phyloP scores from a whole-genome alignment of 2,113 vertebrate genomes.

The Xyliphius kryptos region DNA sequence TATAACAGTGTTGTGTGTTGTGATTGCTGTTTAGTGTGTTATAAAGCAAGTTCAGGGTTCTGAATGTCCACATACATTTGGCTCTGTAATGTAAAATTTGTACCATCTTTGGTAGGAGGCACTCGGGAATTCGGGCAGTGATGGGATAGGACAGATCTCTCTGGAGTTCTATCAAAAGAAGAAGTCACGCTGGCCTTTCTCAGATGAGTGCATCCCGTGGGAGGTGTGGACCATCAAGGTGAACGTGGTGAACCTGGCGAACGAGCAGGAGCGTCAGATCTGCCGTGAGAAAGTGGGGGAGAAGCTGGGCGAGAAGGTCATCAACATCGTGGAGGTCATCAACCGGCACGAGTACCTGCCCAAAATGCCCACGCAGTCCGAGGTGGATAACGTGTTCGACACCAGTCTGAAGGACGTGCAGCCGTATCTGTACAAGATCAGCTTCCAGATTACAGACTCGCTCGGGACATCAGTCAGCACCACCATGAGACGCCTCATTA shows the following conservation, averaged over 20 bases:
- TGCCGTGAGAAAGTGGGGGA: slow-evolving; percentile 96
- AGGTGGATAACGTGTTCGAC: slow-evolving; percentile 97
- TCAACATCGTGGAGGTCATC: slow-evolving; percentile 96
- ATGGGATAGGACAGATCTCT: slow-evolving; percentile 92
- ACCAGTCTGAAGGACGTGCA: slow-evolving; percentile 92
- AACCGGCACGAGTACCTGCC: slow-evolving; percentile 95
- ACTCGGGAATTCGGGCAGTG: slow-evolving; percentile 77
- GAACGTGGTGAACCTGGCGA: slow-evolving; percentile 88
- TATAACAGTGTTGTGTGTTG: too few species aligned
- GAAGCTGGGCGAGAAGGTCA: slow-evolving; percentile 95
- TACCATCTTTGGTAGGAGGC: slow-evolving; percentile 69
- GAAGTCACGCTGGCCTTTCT: slow-evolving; percentile 96
- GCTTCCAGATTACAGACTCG: slow-evolving; percentile 90
- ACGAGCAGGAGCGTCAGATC: slow-evolving; percentile 95
- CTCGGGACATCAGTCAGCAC: slow-evolving; percentile 93
- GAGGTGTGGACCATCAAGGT: slow-evolving; percentile 98
- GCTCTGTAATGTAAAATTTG: too few species aligned
- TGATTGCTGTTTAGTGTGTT: background rate
- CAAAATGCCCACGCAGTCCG: slow-evolving; percentile 97
- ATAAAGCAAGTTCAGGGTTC: too few species aligned
- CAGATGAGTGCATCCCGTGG: slow-evolving; percentile 95
- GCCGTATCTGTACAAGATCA: slow-evolving; percentile 96
- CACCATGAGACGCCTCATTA: slow-evolving; percentile 94
- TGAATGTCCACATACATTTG: too few species aligned
- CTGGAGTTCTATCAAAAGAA: slow-evolving; percentile 99